Evolutionary conservation across 2,888 invertebrate genomes (phyloP), one percentile per base, ranked within the genome.

Genomic region (Maniola hyperantus): DNA sequence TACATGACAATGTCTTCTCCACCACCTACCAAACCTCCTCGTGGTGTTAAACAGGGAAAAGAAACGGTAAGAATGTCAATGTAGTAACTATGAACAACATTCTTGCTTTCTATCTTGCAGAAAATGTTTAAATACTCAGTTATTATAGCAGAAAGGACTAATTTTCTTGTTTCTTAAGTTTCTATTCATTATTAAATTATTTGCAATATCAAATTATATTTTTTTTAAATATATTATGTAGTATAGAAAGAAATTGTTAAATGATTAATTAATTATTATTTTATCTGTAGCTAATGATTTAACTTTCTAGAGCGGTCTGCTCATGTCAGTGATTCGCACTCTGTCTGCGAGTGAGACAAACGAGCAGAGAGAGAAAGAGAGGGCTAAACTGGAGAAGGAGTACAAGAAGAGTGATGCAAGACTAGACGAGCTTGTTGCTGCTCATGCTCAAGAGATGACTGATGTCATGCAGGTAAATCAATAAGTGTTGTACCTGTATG

Each of bases 251-350:
- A 26, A 4, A n/a, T n/a, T n/a, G n/a, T n/a, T n/a, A 26, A 26
- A 26, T 4, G 26, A 26, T 26, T 26, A n/a, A 26, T 26, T 26
- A 26, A 4, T 26, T 26, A 26, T 26, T 26, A 26, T n/a, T n/a
- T n/a, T n/a, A n/a, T n/a, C n/a, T n/a, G n/a, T n/a, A 26, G 26
- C 4, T 26, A 2, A 26, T 26, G 26, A 26, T 26, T 39, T 39
- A 10, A 48, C 6, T 66, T 50, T 63, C 34, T 85, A 97, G 97
- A 96, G 96, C 83, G 97, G 97, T 66, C 93, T 97, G 66, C 92
- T 99, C 75, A 99, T 99, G 95, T 97, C 98, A 67, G 98, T 99
- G 57, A 98, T 99, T 74, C 95, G 98, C 73, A 98, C 98, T 0
- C 89, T 99, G 68, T 98, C 98, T 34, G 97, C 98, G 8, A 98